Base-by-base conservation (phyloP, 2,113 vertebrate species). In the Prunella himalayana region DNA sequence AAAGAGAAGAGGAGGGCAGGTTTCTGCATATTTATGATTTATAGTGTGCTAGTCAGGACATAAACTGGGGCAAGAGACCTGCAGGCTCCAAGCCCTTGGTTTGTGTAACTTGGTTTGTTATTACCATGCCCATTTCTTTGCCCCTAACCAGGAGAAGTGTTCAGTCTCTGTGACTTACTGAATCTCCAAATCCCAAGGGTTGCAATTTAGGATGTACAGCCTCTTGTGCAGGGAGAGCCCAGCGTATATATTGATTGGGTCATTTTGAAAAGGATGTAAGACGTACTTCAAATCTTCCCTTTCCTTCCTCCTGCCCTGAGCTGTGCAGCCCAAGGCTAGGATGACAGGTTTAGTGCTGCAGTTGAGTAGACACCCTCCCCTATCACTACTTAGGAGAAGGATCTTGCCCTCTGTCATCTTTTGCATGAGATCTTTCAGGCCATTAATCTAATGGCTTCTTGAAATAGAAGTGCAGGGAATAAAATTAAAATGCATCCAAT, bases 371-470 rank as follows among this genome's bases (percentile, higher is more conserved):
- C 3, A 3, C 19, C 3, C 30, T 68, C 61, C 37, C 33, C 37
- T 72, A 1, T 42, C 45, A 47, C 50, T 79, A 7, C 56, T 81
- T 79, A 72, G 73, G 50, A 71, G 79, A 77, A 65, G 20, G 21
- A 69, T 71, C 70, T 77, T 95, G 75, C 60, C 71, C 71, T 90
- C 70, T 76, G 72, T 79, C 86, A 79, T 82, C 33, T 90, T 86
- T 57, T 78, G 33, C 25, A 8, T 92, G 45, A 82, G 33, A 35
- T 79, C 73, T 92, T 92, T 81, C 59, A 80, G 54, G 71, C 54
- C 42, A 56, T 94, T 94, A 90, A 31, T 66, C 78, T 94, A 93
- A 94, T 86, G 69, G 84, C 69, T 95, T 94, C 84, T 35, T 88
- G 42, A 45, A 60, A 13, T 37, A 50, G 35, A 39, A 87, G 42